Conservation (phyloP, 2,797 vertebrate species). For the Parotocinclus haroldoi region DNA sequence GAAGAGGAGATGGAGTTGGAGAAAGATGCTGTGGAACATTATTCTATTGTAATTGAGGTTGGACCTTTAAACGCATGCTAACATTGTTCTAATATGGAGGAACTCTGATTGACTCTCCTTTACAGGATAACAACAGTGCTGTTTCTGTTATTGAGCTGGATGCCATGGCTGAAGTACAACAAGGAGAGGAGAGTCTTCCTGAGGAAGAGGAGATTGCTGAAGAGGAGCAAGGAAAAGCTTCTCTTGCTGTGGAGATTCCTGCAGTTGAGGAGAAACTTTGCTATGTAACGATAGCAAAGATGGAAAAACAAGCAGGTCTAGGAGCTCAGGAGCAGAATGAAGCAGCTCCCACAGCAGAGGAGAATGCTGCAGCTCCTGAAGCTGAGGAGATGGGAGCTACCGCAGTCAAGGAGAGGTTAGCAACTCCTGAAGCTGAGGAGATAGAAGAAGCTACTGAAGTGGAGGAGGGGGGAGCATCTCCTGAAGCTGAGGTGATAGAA, state of each 20-base stretch:
- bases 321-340: constrained; percentile 9
- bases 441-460: constrained; percentile 2
- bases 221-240: no score
- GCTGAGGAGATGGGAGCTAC: background rate
- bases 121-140: constrained; percentile 22
- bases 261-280: no score
- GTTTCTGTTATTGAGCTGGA: background rate
- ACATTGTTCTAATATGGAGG: background rate
- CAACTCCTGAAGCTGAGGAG: background rate
- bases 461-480: background rate
- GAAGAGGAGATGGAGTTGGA: constrained; percentile 21
- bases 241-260: no score
- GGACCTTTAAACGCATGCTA: background rate
- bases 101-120: background rate
- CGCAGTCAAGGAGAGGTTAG: constrained; percentile 6
- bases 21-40: background rate
- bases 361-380: constrained; percentile 10
- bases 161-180: background rate
- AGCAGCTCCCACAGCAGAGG: background rate
- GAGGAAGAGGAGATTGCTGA: no score
- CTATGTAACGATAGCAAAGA: no score
- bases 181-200: background rate
- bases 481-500: background rate
- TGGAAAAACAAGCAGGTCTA: background rate
- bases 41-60: constrained; percentile 1